A percentile compares a stretch with the other conserved stretches of the same genome.
Evolutionary conservation across 2,888 invertebrate species (phyloP).

Genomic region (Morpho achilles): DNA sequence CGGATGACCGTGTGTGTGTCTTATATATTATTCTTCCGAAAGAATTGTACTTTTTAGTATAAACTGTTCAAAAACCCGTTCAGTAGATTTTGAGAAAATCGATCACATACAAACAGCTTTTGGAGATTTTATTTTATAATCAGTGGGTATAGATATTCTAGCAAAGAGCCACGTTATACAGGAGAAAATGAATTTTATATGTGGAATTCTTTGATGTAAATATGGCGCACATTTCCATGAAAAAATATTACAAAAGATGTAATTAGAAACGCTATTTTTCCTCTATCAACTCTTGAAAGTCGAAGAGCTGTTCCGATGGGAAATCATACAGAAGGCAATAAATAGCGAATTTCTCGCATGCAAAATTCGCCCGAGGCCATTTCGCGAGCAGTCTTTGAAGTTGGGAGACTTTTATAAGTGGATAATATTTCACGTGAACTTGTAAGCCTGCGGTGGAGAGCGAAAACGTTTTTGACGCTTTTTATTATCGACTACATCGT

Average conservation of each 20-base stretch:
- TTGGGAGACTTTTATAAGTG: slow-evolving; percentile 24
- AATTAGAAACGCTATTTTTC: slow-evolving; percentile 13
- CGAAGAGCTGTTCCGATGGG: slow-evolving; percentile 31
- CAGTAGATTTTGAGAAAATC: no score
- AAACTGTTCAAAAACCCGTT: no score
- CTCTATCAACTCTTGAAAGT: slow-evolving; percentile 7
- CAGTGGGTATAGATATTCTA: no score
- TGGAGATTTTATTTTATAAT: no score
- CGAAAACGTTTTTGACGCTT: slow-evolving; percentile 17
- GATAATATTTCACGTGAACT: slow-evolving; percentile 24
- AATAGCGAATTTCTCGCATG: slow-evolving; percentile 33
- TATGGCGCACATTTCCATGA: not conserved
- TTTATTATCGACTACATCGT: slow-evolving; percentile 4
- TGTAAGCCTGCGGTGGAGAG: slow-evolving; percentile 19
- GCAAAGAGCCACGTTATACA: no score
- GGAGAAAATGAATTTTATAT: no score
- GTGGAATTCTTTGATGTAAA: no score
- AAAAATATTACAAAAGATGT: slow-evolving; percentile 9
- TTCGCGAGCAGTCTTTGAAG: slow-evolving; percentile 17
- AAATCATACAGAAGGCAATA: slow-evolving; percentile 38
- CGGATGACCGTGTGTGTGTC: no score
- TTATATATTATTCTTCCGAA: no score
- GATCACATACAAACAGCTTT: no score
- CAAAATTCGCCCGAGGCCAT: slow-evolving; percentile 24
- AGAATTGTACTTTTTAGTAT: no score